Evolutionary conservation across 2,113 vertebrate species (phyloP), one percentile per base, ranked within the genome.

Genomic region (Salvelinus namaycush): DNA sequence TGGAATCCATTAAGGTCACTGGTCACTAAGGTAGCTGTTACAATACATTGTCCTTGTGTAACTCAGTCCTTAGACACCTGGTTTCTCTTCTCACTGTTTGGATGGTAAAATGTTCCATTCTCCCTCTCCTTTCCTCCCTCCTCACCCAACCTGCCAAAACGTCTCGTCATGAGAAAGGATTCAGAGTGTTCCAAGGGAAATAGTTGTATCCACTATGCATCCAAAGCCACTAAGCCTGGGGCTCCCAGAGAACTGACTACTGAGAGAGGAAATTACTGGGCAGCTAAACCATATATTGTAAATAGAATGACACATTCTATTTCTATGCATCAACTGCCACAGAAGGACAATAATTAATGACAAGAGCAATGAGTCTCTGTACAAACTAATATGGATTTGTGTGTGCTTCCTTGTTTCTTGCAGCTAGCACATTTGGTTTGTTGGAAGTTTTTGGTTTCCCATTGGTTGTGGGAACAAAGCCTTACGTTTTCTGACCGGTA

Each of bases 181-280:
- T 60, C n/a, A 39, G 80, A 24, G 67, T 54, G 54, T 74, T 83
- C 87, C 83, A 88, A 84, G 87, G 87, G 79, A 90, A 92, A 90
- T 84, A 84, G 68, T 60, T 85, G 75, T 31, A 68, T 73, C 75
- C 81, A 79, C 49, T 64, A 2, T 72, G 49, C 68, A 73, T 86
- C 84, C 86, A 85, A 81, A 83, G 29, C 48, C 68, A 73, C 48
- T 26, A 20, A 70, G 74, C 29, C 65, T 72, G 60, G 76, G 71
- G 44, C 54, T 75, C 27, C 22, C 22, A 68, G 57, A 27, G 78
- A 72, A 14, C 72, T 64, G 54, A 70, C 51, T 16, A 54, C 51
- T 54, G 16, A 73, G 16, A 48, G 6, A 27, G 26, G 72, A 48
- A 79, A 3, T 68, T 18, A 73, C 49, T 69, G 68, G 74, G 57